Conservation (phyloP, 2,797 vertebrate species). For the Tokudaia tokunoshimensis region DNA sequence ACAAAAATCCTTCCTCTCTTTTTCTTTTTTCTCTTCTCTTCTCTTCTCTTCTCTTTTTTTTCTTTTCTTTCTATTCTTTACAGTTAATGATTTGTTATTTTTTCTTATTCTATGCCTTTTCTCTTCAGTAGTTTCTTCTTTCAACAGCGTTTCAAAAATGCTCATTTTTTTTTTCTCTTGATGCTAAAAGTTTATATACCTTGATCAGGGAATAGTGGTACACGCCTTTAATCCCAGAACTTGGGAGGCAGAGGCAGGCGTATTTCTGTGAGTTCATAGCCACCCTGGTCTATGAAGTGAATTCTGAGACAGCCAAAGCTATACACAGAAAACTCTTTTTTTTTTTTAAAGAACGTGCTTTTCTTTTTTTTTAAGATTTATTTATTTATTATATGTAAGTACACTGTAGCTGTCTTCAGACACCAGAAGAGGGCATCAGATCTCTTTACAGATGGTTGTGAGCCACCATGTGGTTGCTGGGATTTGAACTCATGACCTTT, state of each 20-base stretch:
- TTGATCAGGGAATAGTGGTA: not conserved
- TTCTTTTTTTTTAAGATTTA: no score
- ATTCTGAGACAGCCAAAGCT: not conserved
- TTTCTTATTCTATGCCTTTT: conserved; percentile 90
- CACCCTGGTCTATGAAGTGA: not conserved
- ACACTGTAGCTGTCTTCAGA: no score
- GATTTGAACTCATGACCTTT: no score
- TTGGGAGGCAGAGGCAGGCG: not conserved
- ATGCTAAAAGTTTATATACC: conserved; percentile 87
- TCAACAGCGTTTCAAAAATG: conserved; percentile 89
- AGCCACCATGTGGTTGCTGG: no score
- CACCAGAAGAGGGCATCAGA: no score
- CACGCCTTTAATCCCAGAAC: not conserved
- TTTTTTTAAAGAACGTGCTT: no score
- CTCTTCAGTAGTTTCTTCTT: conserved; percentile 88
- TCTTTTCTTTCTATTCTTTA: conserved; percentile 91
- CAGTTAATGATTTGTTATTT: conserved; percentile 86
- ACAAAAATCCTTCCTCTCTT: conserved; percentile 90
- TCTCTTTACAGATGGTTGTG: no score
- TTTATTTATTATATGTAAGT: no score
- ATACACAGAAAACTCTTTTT: not conserved
- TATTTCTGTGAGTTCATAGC: not conserved
- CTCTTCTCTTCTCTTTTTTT: conserved; percentile 86
- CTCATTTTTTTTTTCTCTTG: conserved; percentile 89
- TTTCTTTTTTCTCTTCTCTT: conserved; percentile 72